phyloP scores from a whole-genome alignment of 2,113 vertebrate species.

The Beaufortia kweichowensis region DNA sequence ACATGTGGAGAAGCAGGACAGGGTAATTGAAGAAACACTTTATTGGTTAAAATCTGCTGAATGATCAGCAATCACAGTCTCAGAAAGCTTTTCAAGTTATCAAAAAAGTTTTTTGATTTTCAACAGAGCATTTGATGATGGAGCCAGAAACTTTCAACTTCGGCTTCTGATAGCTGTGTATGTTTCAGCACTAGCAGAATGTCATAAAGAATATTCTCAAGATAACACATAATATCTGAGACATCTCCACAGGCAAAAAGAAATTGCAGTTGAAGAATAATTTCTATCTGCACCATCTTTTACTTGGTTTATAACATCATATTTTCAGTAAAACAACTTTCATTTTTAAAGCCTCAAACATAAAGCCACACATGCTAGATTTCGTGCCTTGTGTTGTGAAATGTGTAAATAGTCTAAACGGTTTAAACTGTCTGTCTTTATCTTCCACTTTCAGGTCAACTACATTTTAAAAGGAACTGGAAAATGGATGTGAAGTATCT shows the following conservation, averaged over 20 bases:
- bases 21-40: conserved; percentile 29
- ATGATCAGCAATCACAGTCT: conserved; percentile 6
- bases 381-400: no score
- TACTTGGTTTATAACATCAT: conserved; percentile 25
- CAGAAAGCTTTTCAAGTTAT: not conserved
- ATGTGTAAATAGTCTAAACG: no score
- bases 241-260: conserved; percentile 12
- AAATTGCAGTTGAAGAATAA: not conserved
- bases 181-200: not conserved
- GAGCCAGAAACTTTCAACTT: conserved; percentile 7
- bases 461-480: no score
- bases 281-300: conserved; percentile 1
- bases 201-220: conserved; percentile 4
- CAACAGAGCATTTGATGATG: conserved; percentile 8
- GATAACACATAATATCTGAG: not conserved
- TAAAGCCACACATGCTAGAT: not conserved
- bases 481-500: no score
- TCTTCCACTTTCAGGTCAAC: no score
- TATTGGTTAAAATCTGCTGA: not conserved
- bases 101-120: not conserved
- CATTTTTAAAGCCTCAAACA: not conserved
- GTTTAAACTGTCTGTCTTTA: no score
- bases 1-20: not conserved
- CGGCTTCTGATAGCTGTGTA: not conserved
- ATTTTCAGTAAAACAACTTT: not conserved